phyloP scores from a whole-genome alignment of 2,113 vertebrate genomes.

The Eolophus roseicapilla region DNA sequence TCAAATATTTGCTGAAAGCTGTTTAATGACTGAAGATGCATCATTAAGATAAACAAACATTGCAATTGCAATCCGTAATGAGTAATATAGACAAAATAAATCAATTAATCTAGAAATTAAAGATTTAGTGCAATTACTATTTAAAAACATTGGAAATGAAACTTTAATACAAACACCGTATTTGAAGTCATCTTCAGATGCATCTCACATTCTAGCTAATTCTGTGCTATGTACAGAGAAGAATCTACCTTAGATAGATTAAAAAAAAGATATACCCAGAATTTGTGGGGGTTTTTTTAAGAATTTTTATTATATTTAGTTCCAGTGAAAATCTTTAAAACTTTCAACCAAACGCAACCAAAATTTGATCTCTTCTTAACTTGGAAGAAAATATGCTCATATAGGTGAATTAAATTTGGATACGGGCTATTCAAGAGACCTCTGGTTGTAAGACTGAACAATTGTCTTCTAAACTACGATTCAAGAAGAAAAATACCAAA shows the following conservation, averaged over 20 bases:
- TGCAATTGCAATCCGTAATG: not conserved
- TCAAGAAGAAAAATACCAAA: not conserved
- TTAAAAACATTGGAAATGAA: not conserved
- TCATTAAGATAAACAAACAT: not conserved
- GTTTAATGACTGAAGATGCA: slow-evolving; percentile 13
- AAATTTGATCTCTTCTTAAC: not conserved
- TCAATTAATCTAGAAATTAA: not conserved
- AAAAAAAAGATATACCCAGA: not conserved
- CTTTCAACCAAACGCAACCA: not conserved
- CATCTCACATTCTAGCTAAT: not conserved
- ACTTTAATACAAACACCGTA: not conserved
- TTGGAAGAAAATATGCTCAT: not conserved
- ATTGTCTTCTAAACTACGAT: not conserved
- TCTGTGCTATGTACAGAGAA: not conserved
- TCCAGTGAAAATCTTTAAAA: not conserved
- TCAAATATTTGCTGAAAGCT: slow-evolving; percentile 1
- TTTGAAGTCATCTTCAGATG: not conserved
- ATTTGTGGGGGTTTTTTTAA: not conserved
- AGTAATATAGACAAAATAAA: not conserved
- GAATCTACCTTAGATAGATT: not conserved
- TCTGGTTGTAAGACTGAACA: not conserved
- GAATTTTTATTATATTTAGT: not conserved
- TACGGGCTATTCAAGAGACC: not conserved
- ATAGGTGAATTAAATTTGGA: not conserved
- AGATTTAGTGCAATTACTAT: not conserved